phyloP scores from a whole-genome alignment of 2,797 vertebrate genomes.

The Tangara arthus region DNA sequence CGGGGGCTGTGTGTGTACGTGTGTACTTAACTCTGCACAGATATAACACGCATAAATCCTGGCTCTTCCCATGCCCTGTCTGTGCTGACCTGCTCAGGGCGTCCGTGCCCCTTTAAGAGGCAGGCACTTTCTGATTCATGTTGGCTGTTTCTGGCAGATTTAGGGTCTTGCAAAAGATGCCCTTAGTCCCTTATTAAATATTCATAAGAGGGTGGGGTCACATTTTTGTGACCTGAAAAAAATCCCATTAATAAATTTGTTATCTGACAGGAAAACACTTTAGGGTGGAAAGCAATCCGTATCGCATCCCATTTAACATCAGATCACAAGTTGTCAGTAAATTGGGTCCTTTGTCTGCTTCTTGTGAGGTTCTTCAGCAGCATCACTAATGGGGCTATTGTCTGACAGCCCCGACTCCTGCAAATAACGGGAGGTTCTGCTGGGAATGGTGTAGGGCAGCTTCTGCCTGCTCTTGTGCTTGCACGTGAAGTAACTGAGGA shows the following conservation, averaged over 20 bases:
- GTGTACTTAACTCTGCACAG: not conserved
- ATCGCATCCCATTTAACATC: slow-evolving; percentile 46
- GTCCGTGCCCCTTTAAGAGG: slow-evolving; percentile 59
- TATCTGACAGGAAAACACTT: slow-evolving; percentile 69
- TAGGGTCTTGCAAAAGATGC: slow-evolving; percentile 61
- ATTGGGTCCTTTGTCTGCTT: slow-evolving; percentile 48
- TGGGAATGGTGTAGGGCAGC: not conserved
- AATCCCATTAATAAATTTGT: slow-evolving; percentile 76
- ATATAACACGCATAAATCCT: rapidly evolving
- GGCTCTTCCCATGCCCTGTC: not conserved
- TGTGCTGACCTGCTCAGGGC: not conserved
- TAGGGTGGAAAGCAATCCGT: slow-evolving; percentile 27
- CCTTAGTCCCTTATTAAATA: slow-evolving; percentile 71
- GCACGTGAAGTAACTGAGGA: not conserved
- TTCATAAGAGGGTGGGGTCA: slow-evolving; percentile 76
- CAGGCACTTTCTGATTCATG: slow-evolving; percentile 27
- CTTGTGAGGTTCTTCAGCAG: slow-evolving; percentile 18
- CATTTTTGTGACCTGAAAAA: slow-evolving; percentile 71
- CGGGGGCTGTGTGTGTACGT: not conserved
- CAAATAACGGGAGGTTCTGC: not conserved
- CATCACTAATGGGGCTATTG: slow-evolving; percentile 20
- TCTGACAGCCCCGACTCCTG: not conserved
- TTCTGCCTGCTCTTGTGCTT: not conserved
- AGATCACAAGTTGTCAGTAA: slow-evolving; percentile 49
- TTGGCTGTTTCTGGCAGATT: slow-evolving; percentile 60